These are phyloP conservation scores for Hedya salicella DNA, from an alignment of 2,888 invertebrate species.

Conservation along the genomic window DNA sequence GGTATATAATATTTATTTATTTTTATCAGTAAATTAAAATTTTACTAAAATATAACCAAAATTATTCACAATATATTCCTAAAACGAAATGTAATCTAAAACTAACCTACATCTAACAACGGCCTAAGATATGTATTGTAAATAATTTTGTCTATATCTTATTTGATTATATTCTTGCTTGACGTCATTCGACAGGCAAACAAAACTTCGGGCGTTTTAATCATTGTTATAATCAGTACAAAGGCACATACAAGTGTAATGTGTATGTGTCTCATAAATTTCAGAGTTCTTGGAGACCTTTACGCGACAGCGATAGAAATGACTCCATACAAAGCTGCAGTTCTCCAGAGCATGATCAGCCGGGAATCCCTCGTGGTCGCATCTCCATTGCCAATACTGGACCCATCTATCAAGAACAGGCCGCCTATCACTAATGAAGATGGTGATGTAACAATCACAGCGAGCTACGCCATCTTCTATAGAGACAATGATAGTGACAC, in stretches of 20 bases:
- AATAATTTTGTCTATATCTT: not conserved
- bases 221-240: too few relatives aligned
- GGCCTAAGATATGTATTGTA: too few relatives aligned
- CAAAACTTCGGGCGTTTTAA: too few relatives aligned
- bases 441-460: constrained; percentile 89
- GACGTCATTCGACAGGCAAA: too few relatives aligned
- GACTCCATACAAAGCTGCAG: constrained; percentile 96
- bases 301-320: constrained; percentile 93
- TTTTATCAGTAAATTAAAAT: too few relatives aligned
- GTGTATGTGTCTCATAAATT: too few relatives aligned
- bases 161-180: not conserved
- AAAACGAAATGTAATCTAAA: too few relatives aligned
- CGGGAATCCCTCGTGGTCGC: constrained; percentile 91
- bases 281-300: constrained; percentile 90
- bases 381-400: constrained; percentile 86
- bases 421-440: constrained; percentile 69
- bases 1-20: too few relatives aligned
- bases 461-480: constrained; percentile 93
- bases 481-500: constrained; percentile 90
- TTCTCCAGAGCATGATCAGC: constrained; percentile 92
- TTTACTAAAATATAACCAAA: too few relatives aligned
- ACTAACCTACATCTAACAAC: too few relatives aligned
- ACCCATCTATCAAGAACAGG: constrained; percentile 62
- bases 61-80: too few relatives aligned
- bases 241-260: too few relatives aligned